Evolutionary conservation across 1,140 invertebrate species (phyloP).

Genomic region (Gonioctena quinquepunctata): DNA sequence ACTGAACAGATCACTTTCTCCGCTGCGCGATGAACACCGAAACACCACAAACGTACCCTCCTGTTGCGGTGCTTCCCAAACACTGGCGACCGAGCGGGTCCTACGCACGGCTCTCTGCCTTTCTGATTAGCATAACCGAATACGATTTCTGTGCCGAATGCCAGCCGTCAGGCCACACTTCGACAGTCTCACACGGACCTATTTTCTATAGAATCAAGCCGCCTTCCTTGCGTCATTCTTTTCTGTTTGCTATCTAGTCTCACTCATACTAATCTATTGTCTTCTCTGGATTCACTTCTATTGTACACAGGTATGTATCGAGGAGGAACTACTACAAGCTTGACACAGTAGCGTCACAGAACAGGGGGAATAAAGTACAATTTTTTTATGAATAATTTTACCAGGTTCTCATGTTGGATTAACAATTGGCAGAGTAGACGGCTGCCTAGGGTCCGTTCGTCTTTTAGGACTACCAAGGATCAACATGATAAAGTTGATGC

Average conservation of each 20-base stretch:
- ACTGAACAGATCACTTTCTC: slow-evolving; percentile 36
- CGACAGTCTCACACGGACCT: not conserved
- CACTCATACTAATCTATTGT: not conserved
- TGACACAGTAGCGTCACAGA: too few relatives aligned
- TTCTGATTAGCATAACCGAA: slow-evolving; percentile 40
- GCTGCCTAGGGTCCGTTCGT: too few relatives aligned
- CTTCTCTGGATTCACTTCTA: slow-evolving; percentile 5
- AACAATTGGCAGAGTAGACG: too few relatives aligned
- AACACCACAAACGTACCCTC: slow-evolving; percentile 21
- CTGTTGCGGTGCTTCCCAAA: slow-evolving; percentile 28
- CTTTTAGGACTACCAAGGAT: too few relatives aligned
- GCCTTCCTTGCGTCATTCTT: not conserved
- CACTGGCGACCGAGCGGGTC: slow-evolving; percentile 20
- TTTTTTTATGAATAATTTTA: too few relatives aligned
- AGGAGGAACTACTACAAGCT: too few relatives aligned
- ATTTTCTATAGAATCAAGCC: not conserved
- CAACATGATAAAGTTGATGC: too few relatives aligned
- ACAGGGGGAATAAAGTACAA: too few relatives aligned
- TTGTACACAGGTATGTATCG: not conserved
- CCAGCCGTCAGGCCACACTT: slow-evolving; percentile 8
- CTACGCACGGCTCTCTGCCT: not conserved
- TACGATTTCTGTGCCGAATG: slow-evolving; percentile 11
- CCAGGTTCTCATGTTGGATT: too few relatives aligned
- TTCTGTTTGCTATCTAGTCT: not conserved
- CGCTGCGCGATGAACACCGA: slow-evolving; percentile 9